Percentiles rank a stretch among this genome's conserved stretches.
Evolutionary conservation across 1,140 invertebrate species (phyloP).

Genomic region (Chironomus striatipennis): DNA sequence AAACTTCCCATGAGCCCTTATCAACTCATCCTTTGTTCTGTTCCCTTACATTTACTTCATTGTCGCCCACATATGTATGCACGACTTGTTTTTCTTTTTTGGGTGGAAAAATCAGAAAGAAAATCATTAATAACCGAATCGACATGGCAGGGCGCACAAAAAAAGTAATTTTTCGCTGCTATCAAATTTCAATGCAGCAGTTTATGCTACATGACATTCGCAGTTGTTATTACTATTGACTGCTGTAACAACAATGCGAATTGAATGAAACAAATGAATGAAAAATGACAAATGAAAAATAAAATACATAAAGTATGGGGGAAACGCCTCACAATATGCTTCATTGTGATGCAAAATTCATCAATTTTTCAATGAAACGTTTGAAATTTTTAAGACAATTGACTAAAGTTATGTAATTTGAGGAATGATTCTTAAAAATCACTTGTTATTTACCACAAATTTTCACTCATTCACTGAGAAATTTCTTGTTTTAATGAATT

Average conservation of each 20-base stretch:
- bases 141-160: not conserved
- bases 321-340: conserved; percentile 19
- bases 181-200: not conserved
- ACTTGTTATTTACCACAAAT: not conserved
- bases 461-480: not conserved
- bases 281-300: not conserved
- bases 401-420: not conserved
- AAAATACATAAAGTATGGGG: not conserved
- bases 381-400: not conserved
- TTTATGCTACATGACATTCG: not conserved
- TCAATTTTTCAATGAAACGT: not conserved
- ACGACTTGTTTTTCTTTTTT: not conserved
- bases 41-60: not conserved
- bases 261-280: not conserved
- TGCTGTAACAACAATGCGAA: no score
- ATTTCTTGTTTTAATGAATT: not conserved
- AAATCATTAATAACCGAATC: conserved; percentile 9
- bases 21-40: not conserved
- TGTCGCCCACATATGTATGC: not conserved
- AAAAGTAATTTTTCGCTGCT: not conserved
- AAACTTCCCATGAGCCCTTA: not conserved
- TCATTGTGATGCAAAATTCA: not conserved
- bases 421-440: not conserved
- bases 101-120: not conserved
- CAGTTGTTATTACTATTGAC: not conserved